phyloP scores from a whole-genome alignment of 1,140 invertebrate genomes.

The Diploscapter pachys region DNA sequence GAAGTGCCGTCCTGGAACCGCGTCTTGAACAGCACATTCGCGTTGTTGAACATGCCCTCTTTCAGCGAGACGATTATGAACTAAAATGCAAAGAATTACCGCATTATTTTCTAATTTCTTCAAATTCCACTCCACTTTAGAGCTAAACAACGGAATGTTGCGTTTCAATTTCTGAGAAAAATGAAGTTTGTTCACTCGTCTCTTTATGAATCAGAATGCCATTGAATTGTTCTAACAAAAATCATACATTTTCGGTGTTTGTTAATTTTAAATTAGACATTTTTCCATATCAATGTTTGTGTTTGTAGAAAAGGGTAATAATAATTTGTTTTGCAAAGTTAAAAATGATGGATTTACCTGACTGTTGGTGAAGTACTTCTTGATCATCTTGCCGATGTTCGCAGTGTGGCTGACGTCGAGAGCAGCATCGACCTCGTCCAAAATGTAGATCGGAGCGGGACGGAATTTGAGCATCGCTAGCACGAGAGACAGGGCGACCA shows the following conservation, averaged over 20 bases:
- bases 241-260: no score
- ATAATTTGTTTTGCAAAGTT: neutral
- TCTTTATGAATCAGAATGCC: no score
- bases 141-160: no score
- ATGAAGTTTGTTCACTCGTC: no score
- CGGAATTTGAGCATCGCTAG: constrained; percentile 93
- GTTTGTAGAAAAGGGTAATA: no score
- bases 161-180: no score
- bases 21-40: constrained; percentile 93
- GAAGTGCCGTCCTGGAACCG: constrained; percentile 80
- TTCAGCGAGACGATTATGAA: constrained; percentile 98
- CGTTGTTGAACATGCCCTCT: constrained; percentile 99
- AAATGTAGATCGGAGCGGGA: constrained; percentile 94
- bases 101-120: no score
- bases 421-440: constrained; percentile 98
- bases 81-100: constrained; percentile 61
- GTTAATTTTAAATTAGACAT: no score
- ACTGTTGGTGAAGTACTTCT: constrained; percentile 85
- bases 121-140: no score
- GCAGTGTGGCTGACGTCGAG: constrained; percentile 96
- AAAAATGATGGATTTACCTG: constrained; percentile 67
- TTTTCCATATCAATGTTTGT: no score
- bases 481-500: constrained; percentile 92
- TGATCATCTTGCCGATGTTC: constrained; percentile 94
- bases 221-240: no score